These are phyloP conservation scores for Enteromius paludinosus DNA, from an alignment of 2,797 vertebrate species.

Conservation along the genomic window DNA sequence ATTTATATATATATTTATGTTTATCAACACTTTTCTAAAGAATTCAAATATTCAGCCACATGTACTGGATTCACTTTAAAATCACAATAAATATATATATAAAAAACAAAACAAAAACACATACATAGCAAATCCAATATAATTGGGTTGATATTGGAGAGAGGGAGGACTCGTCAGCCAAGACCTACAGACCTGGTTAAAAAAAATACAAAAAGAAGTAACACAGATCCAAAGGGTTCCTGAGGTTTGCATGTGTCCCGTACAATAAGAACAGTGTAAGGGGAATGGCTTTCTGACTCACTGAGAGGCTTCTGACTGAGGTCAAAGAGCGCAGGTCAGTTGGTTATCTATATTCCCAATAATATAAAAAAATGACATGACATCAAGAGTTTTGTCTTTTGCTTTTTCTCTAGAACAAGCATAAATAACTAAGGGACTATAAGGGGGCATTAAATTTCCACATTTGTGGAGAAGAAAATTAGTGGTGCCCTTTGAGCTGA, in stretches of 20 bases:
- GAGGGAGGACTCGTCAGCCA: constrained; percentile 80
- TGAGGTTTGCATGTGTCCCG: constrained; percentile 84
- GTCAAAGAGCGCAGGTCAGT: constrained; percentile 73
- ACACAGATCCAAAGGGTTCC: constrained; percentile 74
- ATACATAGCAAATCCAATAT: constrained; percentile 83
- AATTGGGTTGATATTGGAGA: constrained; percentile 87
- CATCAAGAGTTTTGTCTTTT: constrained; percentile 33
- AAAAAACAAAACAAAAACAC: constrained; percentile 81
- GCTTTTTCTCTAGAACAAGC: constrained; percentile 22
- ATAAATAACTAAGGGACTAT: constrained; percentile 44
- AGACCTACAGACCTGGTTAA: constrained; percentile 70
- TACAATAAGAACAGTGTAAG: constrained; percentile 77
- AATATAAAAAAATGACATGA: constrained; percentile 20
- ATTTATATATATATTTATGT: constrained; percentile 87
- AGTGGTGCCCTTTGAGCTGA: constrained; percentile 79
- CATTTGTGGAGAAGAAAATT: constrained; percentile 59
- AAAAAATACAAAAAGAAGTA: constrained; percentile 33
- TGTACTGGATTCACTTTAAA: constrained; percentile 94
- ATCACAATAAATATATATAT: constrained; percentile 84
- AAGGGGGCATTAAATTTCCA: constrained; percentile 37
- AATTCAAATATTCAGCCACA: constrained; percentile 98
- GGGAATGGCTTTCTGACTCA: constrained; percentile 85
- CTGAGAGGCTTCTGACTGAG: constrained; percentile 77
- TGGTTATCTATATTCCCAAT: constrained; percentile 36
- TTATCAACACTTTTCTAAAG: constrained; percentile 88